These are phyloP conservation scores for Euschistus heros DNA, from an alignment of 1,140 invertebrate genomes.

Conservation along the genomic window DNA sequence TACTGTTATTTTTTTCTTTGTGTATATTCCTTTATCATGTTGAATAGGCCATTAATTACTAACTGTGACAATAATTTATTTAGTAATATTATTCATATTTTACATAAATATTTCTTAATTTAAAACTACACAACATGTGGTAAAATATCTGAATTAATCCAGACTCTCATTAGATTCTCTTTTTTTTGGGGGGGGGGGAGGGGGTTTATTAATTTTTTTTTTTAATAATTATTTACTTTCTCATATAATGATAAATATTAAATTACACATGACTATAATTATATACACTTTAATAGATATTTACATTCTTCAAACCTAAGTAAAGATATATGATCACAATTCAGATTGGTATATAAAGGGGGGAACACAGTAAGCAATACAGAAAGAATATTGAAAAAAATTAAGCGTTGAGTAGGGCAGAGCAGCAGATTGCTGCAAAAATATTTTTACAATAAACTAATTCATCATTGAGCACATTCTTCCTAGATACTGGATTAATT, in stretches of 20 bases:
- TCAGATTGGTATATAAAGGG: slow-evolving; percentile 14
- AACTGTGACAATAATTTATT: background rate
- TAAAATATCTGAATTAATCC: slow-evolving; percentile 9
- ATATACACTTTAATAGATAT: slow-evolving; percentile 13
- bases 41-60: slow-evolving; percentile 5
- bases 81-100: slow-evolving; percentile 1
- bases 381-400: background rate
- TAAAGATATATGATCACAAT: slow-evolving; percentile 22
- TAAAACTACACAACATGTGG: slow-evolving; percentile 9
- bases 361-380: background rate
- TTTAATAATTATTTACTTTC: background rate
- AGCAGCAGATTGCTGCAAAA: background rate
- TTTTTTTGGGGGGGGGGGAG: background rate
- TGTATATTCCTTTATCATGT: no score
- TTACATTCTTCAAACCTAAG: slow-evolving; percentile 11
- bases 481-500: background rate
- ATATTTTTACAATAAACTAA: background rate
- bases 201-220: background rate
- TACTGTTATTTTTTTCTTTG: no score
- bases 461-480: background rate
- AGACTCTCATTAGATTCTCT: background rate
- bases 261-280: slow-evolving; percentile 19
- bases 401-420: background rate
- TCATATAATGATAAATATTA: slow-evolving; percentile 18
- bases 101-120: slow-evolving; percentile 16